Percentiles rank a stretch among this genome's conserved stretches.
Conservation (phyloP, 2,113 vertebrate species). For the Glaucomys volans region DNA sequence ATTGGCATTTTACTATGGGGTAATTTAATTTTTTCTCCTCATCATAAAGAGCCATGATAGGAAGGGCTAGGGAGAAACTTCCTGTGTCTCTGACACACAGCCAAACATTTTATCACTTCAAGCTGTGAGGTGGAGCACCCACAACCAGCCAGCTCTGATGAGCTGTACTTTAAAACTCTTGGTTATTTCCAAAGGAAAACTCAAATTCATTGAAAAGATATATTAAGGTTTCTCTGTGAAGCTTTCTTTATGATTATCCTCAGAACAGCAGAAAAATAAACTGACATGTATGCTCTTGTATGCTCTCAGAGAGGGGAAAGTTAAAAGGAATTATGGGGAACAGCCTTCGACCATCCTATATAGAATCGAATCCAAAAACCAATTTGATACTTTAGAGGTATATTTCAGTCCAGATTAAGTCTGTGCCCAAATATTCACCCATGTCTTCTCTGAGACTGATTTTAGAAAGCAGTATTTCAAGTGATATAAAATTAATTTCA, state of each 20-base stretch:
- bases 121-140: conserved; percentile 16
- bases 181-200: conserved; percentile 76
- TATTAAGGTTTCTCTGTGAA: conserved; percentile 51
- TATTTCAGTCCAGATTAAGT: background rate
- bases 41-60: conserved; percentile 54
- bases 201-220: conserved; percentile 47
- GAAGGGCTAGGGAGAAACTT: conserved; percentile 63
- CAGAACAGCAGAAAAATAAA: background rate
- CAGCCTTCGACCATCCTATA: background rate
- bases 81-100: conserved; percentile 62
- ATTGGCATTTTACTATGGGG: conserved; percentile 36
- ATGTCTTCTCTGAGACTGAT: background rate
- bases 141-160: conserved; percentile 23
- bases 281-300: background rate
- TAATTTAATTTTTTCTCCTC: conserved; percentile 45
- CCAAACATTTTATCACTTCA: conserved; percentile 68
- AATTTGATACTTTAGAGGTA: conserved; percentile 16
- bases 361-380: conserved; percentile 10
- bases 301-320: background rate
- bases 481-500: background rate
- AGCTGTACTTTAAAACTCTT: conserved; percentile 22
- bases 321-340: background rate
- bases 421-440: background rate
- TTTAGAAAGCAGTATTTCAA: conserved; percentile 6
- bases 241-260: background rate